Percentiles rank a stretch among this genome's conserved stretches.
Conservation (phyloP, 2,888 invertebrate species). For the Spisula solida region DNA sequence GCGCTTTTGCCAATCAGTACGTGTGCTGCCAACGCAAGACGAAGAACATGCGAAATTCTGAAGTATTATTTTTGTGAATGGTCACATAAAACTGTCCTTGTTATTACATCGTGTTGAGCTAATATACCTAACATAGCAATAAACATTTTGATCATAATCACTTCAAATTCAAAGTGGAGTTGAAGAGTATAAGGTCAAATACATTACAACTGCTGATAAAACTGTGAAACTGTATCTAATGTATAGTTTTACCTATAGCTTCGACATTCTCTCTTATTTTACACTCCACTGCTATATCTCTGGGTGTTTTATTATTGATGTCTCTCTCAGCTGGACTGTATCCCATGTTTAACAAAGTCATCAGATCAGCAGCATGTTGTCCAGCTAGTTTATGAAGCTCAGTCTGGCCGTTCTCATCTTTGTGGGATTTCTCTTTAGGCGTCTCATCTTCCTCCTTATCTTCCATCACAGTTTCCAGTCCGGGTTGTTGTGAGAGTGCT, state of each 20-base stretch:
- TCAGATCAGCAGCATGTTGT: slow-evolving; percentile 77
- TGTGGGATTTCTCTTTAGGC: slow-evolving; percentile 72
- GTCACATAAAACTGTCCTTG: too few species aligned
- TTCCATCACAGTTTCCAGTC: slow-evolving; percentile 81
- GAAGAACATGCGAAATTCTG: too few species aligned
- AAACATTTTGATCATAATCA: too few species aligned
- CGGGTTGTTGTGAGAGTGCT: slow-evolving; percentile 77
- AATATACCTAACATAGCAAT: too few species aligned
- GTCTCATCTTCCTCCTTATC: slow-evolving; percentile 76
- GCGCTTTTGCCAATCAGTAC: too few species aligned
- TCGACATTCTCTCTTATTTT: slow-evolving; percentile 77
- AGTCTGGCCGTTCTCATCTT: slow-evolving; percentile 79
- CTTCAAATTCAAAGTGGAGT: too few species aligned
- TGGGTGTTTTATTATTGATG: slow-evolving; percentile 76
- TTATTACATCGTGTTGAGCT: too few species aligned
- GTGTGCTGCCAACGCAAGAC: too few species aligned
- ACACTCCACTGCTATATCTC: slow-evolving; percentile 81
- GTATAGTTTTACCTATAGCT: slow-evolving; percentile 76
- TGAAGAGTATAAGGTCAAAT: too few species aligned
- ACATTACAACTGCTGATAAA: too few species aligned
- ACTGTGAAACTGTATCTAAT: background rate
- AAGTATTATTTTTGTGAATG: too few species aligned
- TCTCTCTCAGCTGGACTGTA: slow-evolving; percentile 81
- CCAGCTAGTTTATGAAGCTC: slow-evolving; percentile 80
- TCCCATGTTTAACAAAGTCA: slow-evolving; percentile 77